Evolutionary conservation across 2,888 invertebrate genomes (phyloP).

Genomic region (Polylopha cassiicola): DNA sequence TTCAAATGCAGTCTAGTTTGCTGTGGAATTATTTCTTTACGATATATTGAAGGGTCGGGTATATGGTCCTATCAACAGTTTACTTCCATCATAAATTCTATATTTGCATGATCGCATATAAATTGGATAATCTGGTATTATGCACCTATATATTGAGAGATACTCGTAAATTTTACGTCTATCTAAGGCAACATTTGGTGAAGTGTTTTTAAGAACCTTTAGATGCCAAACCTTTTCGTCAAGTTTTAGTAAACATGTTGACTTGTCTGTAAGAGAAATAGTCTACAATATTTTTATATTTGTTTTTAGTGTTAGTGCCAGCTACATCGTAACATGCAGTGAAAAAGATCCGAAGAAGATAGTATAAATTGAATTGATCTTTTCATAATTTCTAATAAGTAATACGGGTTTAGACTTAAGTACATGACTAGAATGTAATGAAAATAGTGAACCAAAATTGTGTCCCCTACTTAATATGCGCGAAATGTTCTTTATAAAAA

Average conservation of each 20-base stretch:
- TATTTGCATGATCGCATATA: slow-evolving; percentile 50
- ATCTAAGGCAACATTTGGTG: slow-evolving; percentile 18
- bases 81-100: slow-evolving; percentile 51
- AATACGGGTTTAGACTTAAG: too few relatives aligned
- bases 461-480: too few relatives aligned
- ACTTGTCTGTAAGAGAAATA: too few relatives aligned
- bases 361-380: too few relatives aligned
- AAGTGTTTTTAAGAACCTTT: slow-evolving; percentile 3
- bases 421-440: too few relatives aligned
- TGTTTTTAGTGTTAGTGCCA: too few relatives aligned
- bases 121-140: slow-evolving; percentile 57
- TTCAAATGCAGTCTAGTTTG: slow-evolving; percentile 27
- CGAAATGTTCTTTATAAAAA: too few relatives aligned
- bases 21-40: slow-evolving; percentile 26
- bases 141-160: slow-evolving; percentile 52
- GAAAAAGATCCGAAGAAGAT: too few relatives aligned
- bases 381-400: too few relatives aligned
- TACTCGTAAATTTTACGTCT: slow-evolving; percentile 49
- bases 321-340: too few relatives aligned
- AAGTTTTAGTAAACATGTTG: background rate
- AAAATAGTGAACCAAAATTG: too few relatives aligned
- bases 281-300: too few relatives aligned
- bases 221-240: slow-evolving; percentile 1
- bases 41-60: slow-evolving; percentile 24
- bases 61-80: slow-evolving; percentile 34